These are phyloP conservation scores for Orycteropus afer DNA, from an alignment of 2,113 vertebrate species.

Conservation along the genomic window DNA sequence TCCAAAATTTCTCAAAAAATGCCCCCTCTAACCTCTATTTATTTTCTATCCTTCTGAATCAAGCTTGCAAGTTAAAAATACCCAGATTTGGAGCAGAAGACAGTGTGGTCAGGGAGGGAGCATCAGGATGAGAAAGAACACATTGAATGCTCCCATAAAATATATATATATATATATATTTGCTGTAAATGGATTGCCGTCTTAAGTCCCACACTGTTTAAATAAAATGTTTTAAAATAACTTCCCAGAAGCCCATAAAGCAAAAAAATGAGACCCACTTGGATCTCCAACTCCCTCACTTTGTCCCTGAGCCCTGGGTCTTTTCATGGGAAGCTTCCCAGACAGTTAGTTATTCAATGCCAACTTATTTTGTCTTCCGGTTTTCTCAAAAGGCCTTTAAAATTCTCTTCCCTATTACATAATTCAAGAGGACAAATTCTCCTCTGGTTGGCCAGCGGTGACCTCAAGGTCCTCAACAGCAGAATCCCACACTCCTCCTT, in stretches of 20 bases:
- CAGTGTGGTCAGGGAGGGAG: not conserved
- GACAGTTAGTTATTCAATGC: not conserved
- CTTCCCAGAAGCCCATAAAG: constrained; percentile 37
- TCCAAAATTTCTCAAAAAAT: not conserved
- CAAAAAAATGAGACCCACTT: constrained; percentile 46
- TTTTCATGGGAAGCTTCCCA: constrained; percentile 31
- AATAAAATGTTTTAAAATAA: constrained; percentile 54
- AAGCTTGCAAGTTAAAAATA: not conserved
- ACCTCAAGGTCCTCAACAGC: not conserved
- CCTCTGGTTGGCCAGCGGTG: not conserved
- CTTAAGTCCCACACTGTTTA: constrained; percentile 30
- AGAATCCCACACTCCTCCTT: not conserved
- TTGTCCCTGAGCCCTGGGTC: not conserved
- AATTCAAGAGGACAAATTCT: not conserved
- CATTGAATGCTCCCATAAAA: not conserved
- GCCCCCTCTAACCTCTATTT: not conserved
- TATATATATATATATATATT: not conserved
- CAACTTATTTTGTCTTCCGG: constrained; percentile 3
- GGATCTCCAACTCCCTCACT: not conserved
- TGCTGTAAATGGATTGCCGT: constrained; percentile 4
- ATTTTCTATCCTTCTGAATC: not conserved
- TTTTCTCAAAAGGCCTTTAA: not conserved
- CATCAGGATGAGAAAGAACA: not conserved
- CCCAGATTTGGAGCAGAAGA: not conserved
- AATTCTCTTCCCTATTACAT: constrained; percentile 32